Base-by-base conservation (phyloP, 1,140 invertebrate species). In the Listronotus oregonensis region DNA sequence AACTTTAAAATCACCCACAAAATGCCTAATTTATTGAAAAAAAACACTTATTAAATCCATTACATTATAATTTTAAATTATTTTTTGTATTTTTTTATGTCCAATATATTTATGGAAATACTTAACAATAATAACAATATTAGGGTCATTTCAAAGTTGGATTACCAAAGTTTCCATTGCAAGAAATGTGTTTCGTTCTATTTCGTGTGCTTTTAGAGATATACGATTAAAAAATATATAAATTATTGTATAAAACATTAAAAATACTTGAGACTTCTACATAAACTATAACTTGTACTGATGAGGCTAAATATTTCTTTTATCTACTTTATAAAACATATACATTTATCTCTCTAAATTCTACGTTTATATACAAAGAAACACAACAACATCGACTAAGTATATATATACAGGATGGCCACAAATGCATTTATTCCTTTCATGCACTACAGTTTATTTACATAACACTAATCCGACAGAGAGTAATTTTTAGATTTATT, bases 361-460 rank as follows among this genome's bases (percentile, higher is more conserved):
- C 55, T 57, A 57, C 55, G 15, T 39, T 54, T 57, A 57, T 57
- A 43, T 57, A 57, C 55, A 57, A 40, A 55, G 11, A 37, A 37
- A 37, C 34, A 37, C 34, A 37, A 37, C 34, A 9, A 55, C 52
- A 57, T 31, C 40, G 21, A 44, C 40, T 14, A 34, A 11, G 7
- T 15, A 11, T 27, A 49, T 15, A 43, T 59, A 59, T 49, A 59
- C 57, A 59, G 57, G 57, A 49, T 59, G 57, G 44, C 57, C 57
- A 49, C 34, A 59, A 59, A 59, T 32, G n/a, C 10, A 21, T 31
- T 18, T 18, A 40, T 15, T 18, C 14, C n/a, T 37, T 10, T 8
- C 34, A 40, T 55, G 52, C 52, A 55, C n/a, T 55, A 18, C 17
- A n/a, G 12, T 14, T 11, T 51, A 51, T 51, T 27, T 51, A 51